Evolutionary conservation across 2,797 vertebrate genomes (phyloP).

Genomic region (Aythya fuligula): DNA sequence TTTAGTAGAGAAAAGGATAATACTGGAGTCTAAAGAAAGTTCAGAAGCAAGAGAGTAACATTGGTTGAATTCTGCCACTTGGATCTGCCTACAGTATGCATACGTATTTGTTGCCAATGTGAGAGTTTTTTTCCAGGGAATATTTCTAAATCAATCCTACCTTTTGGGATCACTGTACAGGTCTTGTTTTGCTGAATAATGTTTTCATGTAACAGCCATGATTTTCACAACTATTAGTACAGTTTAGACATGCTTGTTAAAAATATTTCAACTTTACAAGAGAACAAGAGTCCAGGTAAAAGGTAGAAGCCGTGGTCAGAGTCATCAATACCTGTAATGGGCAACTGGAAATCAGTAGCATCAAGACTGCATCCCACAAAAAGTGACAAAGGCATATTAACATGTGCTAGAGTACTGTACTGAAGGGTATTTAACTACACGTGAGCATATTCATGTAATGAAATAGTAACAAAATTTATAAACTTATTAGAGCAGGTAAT

Average conservation of each 20-base stretch:
- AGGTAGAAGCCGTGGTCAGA: background rate
- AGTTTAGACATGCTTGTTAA: background rate
- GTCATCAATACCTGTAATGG: background rate
- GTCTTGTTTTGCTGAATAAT: background rate
- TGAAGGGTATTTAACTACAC: background rate
- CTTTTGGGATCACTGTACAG: background rate
- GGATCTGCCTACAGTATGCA: background rate
- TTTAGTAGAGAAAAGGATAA: background rate
- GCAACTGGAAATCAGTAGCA: background rate
- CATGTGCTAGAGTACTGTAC: background rate
- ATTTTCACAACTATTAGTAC: background rate
- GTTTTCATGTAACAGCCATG: background rate
- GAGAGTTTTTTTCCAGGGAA: background rate
- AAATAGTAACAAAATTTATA: background rate
- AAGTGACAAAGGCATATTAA: background rate
- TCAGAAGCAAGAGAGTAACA: background rate
- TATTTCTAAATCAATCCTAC: background rate
- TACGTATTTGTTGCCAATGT: background rate
- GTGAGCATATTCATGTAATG: background rate
- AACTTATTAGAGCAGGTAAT: background rate
- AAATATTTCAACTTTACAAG: background rate
- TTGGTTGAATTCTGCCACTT: background rate
- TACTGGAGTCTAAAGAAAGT: background rate
- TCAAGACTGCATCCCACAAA: background rate
- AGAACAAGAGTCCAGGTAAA: background rate